These are phyloP conservation scores for Phalacrocorax aristotelis DNA, from an alignment of 2,113 vertebrate genomes.

Conservation along the genomic window DNA sequence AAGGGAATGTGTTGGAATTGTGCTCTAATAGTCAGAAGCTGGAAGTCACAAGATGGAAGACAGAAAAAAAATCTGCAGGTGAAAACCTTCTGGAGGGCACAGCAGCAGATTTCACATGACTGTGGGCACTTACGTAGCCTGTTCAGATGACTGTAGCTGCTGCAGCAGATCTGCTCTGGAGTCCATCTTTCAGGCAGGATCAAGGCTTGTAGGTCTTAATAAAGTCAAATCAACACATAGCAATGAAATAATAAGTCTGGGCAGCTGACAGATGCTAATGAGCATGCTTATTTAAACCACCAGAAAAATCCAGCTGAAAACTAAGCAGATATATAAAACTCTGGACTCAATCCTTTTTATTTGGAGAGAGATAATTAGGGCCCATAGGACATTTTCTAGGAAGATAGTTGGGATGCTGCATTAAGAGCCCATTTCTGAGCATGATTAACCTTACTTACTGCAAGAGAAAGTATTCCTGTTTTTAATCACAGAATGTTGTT, in stretches of 20 bases:
- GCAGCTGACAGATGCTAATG: conserved; percentile 62
- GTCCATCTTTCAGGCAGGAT: conserved; percentile 9
- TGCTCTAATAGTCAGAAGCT: neutral
- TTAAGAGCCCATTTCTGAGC: conserved; percentile 23
- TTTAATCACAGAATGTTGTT: conserved; percentile 16
- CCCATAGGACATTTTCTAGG: conserved; percentile 52
- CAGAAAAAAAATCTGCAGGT: neutral
- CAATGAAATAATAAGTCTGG: conserved; percentile 42
- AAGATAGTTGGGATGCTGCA: conserved; percentile 48
- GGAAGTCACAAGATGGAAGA: neutral
- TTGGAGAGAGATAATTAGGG: conserved; percentile 55
- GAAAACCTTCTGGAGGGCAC: neutral
- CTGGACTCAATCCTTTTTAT: conserved; percentile 39
- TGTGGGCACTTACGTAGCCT: neutral
- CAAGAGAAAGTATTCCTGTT: neutral
- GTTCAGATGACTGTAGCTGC: neutral
- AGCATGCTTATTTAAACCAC: conserved; percentile 48
- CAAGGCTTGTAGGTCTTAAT: conserved; percentile 51
- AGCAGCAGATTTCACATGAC: neutral
- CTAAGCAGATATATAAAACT: conserved; percentile 25
- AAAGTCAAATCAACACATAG: conserved; percentile 48
- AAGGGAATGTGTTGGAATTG: neutral
- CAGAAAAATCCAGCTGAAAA: conserved; percentile 49
- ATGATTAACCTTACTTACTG: conserved; percentile 7
- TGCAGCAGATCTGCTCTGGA: neutral